Percentiles rank a stretch among this genome's conserved stretches.
Evolutionary conservation across 2,888 invertebrate species (phyloP).

Genomic region (Scelioninae gen. 1): DNA sequence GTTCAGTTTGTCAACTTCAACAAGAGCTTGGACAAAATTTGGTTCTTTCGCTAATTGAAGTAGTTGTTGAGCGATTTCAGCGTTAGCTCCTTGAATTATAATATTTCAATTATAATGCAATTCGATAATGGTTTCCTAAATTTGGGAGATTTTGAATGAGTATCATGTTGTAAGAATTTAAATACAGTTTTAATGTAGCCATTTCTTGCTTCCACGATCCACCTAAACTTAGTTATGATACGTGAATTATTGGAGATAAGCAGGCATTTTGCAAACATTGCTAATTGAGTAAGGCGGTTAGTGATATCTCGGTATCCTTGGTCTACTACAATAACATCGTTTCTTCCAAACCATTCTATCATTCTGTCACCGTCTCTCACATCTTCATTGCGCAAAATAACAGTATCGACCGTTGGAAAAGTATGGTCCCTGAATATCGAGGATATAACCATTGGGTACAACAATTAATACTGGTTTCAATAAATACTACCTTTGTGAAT

Average conservation of each 20-base stretch:
- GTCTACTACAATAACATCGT: no score
- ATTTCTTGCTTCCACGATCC: no score
- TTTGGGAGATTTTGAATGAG: no score
- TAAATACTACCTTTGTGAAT: slow-evolving; percentile 62
- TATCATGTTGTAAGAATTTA: slow-evolving; percentile 14
- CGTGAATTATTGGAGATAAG: slow-evolving; percentile 52
- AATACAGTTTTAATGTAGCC: no score
- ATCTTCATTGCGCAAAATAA: slow-evolving; percentile 41
- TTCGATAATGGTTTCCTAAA: not conserved
- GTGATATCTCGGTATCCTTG: no score
- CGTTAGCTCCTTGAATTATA: slow-evolving; percentile 56
- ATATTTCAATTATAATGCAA: slow-evolving; percentile 51
- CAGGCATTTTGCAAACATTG: slow-evolving; percentile 34
- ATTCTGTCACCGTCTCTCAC: slow-evolving; percentile 34
- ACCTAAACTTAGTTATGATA: slow-evolving; percentile 5
- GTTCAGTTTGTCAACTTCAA: slow-evolving; percentile 54
- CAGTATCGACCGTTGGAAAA: no score
- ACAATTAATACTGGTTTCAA: no score
- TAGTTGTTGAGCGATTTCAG: slow-evolving; percentile 37
- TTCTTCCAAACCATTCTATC: slow-evolving; percentile 47
- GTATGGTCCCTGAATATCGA: no score
- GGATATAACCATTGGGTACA: no score
- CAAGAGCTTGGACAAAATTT: slow-evolving; percentile 57
- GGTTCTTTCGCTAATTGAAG: slow-evolving; percentile 33
- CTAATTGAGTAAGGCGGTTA: slow-evolving; percentile 14